Conservation (phyloP, 1,140 invertebrate species). For the Ceratosolen fusciceps region DNA sequence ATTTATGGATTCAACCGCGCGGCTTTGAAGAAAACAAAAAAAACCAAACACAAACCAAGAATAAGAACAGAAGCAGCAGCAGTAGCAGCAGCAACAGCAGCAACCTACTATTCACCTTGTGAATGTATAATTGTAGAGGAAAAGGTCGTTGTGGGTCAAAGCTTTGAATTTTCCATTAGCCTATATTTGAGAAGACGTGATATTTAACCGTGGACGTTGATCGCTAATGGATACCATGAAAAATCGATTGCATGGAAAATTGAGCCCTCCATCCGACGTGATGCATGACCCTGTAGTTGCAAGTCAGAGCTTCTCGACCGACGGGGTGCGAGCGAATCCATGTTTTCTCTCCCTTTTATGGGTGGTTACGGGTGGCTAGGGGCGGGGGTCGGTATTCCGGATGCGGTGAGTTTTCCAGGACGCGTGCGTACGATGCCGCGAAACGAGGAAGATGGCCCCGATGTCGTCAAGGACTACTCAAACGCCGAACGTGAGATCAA, state of each 20-base stretch:
- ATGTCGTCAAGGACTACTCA: conserved; percentile 12
- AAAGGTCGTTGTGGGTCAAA: neutral
- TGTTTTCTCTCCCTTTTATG: conserved; percentile 15
- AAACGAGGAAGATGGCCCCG: conserved; percentile 21
- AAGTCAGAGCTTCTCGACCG: conserved; percentile 53
- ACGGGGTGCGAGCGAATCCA: conserved; percentile 24
- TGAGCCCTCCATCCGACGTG: neutral
- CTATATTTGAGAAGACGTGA: neutral
- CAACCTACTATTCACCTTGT: too few relatives aligned
- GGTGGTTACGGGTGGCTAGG: too few relatives aligned
- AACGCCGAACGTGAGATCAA: conserved; percentile 28
- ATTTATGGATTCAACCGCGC: too few relatives aligned
- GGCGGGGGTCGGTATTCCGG: conserved; percentile 50
- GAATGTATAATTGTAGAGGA: too few relatives aligned
- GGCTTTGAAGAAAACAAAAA: too few relatives aligned
- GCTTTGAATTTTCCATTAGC: neutral
- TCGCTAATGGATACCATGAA: neutral
- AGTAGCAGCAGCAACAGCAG: too few relatives aligned
- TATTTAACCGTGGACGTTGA: neutral
- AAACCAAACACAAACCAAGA: too few relatives aligned
- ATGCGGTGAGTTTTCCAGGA: neutral
- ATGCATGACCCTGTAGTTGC: conserved; percentile 40
- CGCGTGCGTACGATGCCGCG: neutral
- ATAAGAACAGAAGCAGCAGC: too few relatives aligned
- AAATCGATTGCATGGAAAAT: conserved; percentile 31